phyloP scores from a whole-genome alignment of 2,888 invertebrate species.

The Tryphoninae sp. region DNA sequence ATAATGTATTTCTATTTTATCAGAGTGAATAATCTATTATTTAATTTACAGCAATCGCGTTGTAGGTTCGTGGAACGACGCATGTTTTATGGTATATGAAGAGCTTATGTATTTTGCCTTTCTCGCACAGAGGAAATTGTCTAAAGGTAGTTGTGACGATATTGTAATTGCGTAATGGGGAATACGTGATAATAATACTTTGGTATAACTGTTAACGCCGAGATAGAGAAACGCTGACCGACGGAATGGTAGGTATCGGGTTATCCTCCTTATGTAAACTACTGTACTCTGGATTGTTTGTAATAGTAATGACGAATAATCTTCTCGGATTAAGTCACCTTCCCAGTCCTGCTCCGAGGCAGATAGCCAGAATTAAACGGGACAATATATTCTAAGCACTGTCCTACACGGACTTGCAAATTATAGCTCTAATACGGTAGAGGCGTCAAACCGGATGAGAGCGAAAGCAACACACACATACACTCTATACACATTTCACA shows the following conservation, averaged over 20 bases:
- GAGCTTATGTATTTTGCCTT: too few species aligned
- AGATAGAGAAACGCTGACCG: neutral
- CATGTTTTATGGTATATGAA: too few species aligned
- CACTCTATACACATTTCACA: too few species aligned
- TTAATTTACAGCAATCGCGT: too few species aligned
- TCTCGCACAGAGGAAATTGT: too few species aligned
- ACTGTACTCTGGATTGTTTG: constrained; percentile 32
- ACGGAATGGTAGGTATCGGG: neutral
- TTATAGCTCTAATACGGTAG: neutral
- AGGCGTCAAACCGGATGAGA: neutral
- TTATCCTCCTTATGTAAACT: constrained; percentile 48
- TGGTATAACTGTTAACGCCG: constrained; percentile 2
- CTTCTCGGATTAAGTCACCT: constrained; percentile 31
- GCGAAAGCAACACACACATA: neutral
- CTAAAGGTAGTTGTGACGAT: neutral
- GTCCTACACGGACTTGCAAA: neutral
- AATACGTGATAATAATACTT: neutral
- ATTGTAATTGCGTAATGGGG: neutral
- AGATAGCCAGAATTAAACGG: constrained; percentile 48
- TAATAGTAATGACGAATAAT: constrained; percentile 61
- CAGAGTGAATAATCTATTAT: too few species aligned
- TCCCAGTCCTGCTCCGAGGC: constrained; percentile 42
- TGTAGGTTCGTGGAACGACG: too few species aligned
- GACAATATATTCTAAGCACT: neutral
- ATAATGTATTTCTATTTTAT: too few species aligned